Base-by-base conservation (phyloP, 2,888 invertebrate species). In the Griposia aprilina region DNA sequence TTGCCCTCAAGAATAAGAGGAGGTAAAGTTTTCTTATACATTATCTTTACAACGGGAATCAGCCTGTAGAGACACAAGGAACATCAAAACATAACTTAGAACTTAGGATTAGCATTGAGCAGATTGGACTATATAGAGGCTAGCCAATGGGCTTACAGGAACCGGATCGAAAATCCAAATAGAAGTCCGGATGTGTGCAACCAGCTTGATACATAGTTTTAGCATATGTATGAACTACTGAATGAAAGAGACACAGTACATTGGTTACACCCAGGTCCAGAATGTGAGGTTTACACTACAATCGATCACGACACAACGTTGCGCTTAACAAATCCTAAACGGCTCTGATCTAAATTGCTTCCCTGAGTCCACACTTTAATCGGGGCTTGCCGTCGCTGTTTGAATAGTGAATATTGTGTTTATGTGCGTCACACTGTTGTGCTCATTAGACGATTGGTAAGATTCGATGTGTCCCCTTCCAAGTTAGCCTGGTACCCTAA, bases 371-470 rank as follows among this genome's bases (percentile, higher is more conserved):
- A 92, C 93, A 90, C 91, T 93, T 92, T 91, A 92, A 92, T 86
- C 88, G 90, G 94, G 94, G 94, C 92, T 92, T 93, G 93, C 93
- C 93, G 94, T 82, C 93, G 93, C 91, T 92, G 92, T 94, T 94
- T 93, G 90, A 93, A 93, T 95, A 96, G 96, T 94, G 92, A 92
- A 93, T 95, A 95, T 96, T 95, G 96, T 96, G 94, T 96, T 94
- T 94, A 94, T 96, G 96, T 96, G 96, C 96, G 96, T 96, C 96
- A 96, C 96, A 96, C 96, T 95, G 94, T 95, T 94, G 95, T 95
- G 96, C 95, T 96, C 95, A 94, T 93, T 94, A 95, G 94, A 92
- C 90, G 90, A 94, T 94, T 95, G 94, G 94, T 94, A 93, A 95
- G 91, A 93, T 90, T 95, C 92, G 91, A 93, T 94, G 93, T 94